phyloP scores from a whole-genome alignment of 1,140 invertebrate genomes.

The Bombus vancouverensis region DNA sequence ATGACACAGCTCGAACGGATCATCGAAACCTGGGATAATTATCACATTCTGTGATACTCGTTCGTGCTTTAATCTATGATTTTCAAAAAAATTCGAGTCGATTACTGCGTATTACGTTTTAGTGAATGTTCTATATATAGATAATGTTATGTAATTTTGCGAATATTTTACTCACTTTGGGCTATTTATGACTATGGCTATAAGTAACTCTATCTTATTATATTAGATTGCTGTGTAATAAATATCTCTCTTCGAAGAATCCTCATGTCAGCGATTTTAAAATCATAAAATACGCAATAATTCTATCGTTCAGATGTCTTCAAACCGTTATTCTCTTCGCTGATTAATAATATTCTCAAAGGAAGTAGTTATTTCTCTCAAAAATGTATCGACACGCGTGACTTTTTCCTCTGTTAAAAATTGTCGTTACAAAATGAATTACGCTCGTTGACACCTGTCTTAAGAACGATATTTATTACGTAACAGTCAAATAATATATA shows the following conservation, averaged over 20 bases:
- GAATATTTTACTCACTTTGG: too few relatives aligned
- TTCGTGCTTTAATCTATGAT: too few relatives aligned
- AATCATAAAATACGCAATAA: not conserved
- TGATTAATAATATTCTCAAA: not conserved
- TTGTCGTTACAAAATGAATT: not conserved
- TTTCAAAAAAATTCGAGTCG: too few relatives aligned
- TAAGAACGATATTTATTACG: too few relatives aligned
- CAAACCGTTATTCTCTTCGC: too few relatives aligned
- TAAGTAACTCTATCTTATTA: not conserved
- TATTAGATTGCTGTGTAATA: not conserved
- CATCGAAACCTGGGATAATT: slow-evolving; percentile 22
- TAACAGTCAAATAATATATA: too few relatives aligned
- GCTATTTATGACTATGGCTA: not conserved
- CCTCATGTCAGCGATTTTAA: not conserved
- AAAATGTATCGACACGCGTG: not conserved
- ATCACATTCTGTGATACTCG: not conserved
- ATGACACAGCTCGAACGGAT: slow-evolving; percentile 52
- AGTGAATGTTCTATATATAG: too few relatives aligned
- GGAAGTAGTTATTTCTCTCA: not conserved
- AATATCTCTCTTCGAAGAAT: not conserved
- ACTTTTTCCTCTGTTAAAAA: not conserved
- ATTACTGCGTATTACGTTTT: too few relatives aligned
- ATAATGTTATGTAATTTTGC: too few relatives aligned
- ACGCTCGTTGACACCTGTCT: not conserved
- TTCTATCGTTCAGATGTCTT: not conserved